Evolutionary conservation across 2,888 invertebrate species (phyloP).

Genomic region (Clunio marinus): DNA sequence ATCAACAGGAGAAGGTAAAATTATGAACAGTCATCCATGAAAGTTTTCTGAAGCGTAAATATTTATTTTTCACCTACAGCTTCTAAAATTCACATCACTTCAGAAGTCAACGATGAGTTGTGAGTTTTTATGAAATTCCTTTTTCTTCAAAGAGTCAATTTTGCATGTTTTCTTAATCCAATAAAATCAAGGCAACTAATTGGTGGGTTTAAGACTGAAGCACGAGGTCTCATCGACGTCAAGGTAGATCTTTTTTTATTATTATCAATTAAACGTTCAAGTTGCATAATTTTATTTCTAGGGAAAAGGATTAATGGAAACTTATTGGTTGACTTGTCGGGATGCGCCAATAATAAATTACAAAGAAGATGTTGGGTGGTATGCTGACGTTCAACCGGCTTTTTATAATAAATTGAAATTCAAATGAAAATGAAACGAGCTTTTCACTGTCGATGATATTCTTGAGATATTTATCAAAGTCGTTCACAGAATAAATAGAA

Average conservation of each 20-base stretch:
- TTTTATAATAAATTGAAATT: constrained; percentile 49
- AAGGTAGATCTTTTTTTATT: constrained; percentile 56
- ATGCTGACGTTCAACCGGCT: constrained; percentile 51
- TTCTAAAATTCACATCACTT: constrained; percentile 79
- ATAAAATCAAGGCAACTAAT: no score
- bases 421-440: no score
- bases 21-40: no score
- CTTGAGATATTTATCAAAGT: no score
- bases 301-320: constrained; percentile 85
- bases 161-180: no score
- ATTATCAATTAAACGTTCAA: no score
- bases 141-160: no score
- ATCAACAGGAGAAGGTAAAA: constrained; percentile 75
- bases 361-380: constrained; percentile 51
- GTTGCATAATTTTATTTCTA: constrained; percentile 46
- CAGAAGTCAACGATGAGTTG: no score
- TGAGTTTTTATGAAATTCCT: no score
- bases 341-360: constrained; percentile 56
- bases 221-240: constrained; percentile 76
- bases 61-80: constrained; percentile 54
- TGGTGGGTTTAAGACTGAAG: constrained; percentile 72
- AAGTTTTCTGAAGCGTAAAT: no score
- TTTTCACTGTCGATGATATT: no score
- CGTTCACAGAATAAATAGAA: no score
- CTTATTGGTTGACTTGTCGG: constrained; percentile 76